phyloP scores from a whole-genome alignment of 37 sponge, comb jelly and placozoan species.

The Amphimedon queenslandica region DNA sequence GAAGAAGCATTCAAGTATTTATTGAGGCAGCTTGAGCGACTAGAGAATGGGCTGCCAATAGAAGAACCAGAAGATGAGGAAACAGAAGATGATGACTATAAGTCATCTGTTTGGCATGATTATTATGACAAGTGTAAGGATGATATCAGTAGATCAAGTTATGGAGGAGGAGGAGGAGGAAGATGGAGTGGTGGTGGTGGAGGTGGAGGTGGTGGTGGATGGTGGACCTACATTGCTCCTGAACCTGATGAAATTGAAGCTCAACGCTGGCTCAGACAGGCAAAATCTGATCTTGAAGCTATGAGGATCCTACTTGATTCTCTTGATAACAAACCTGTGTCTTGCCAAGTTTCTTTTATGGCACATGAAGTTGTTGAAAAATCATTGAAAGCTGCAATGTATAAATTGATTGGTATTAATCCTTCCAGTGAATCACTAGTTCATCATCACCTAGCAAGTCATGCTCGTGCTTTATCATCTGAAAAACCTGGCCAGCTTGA shows the following conservation, averaged over 20 bases:
- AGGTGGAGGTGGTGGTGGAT: neutral
- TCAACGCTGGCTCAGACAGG: constrained; percentile 43
- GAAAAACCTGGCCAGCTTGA: neutral
- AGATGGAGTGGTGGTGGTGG: neutral
- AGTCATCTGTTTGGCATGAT: neutral
- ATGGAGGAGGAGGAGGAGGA: neutral
- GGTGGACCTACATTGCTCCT: neutral
- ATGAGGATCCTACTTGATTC: constrained; percentile 1
- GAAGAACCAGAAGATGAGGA: constrained; percentile 18
- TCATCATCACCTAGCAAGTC: neutral
- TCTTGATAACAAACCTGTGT: constrained; percentile 3
- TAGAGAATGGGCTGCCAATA: constrained; percentile 8
- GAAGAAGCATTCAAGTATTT: constrained; percentile 51
- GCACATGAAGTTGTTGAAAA: constrained; percentile 63
- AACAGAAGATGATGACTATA: neutral
- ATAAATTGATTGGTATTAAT: constrained; percentile 6
- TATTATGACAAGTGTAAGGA: neutral
- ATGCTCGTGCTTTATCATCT: neutral
- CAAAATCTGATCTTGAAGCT: constrained; percentile 22
- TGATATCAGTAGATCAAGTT: neutral
- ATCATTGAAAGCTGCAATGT: constrained; percentile 56
- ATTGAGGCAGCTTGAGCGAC: constrained; percentile 16
- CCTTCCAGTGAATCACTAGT: neutral
- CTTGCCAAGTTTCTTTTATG: constrained; percentile 44
- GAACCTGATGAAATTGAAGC: constrained; percentile 24